Evolutionary conservation across 2,797 vertebrate species (phyloP).

Genomic region (Muraenolepis orangiensis): DNA sequence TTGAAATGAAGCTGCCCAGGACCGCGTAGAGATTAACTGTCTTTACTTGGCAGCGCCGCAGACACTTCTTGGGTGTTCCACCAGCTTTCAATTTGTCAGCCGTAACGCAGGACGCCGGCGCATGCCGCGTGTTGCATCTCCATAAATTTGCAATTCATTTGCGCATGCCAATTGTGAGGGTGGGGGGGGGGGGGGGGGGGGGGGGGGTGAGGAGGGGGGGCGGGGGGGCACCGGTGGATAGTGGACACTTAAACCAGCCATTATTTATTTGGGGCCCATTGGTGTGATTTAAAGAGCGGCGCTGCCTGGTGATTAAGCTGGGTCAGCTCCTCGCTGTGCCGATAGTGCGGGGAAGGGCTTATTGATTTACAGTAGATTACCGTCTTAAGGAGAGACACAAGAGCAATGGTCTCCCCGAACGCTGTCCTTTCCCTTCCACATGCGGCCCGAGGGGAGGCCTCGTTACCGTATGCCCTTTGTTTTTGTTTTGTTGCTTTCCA

Average conservation of each 20-base stretch:
- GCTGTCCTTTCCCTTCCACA: background rate
- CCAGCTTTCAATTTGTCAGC: constrained; percentile 62
- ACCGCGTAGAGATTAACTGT: constrained; percentile 65
- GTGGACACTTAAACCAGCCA: constrained; percentile 62
- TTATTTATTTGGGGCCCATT: constrained; percentile 76
- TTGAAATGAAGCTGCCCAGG: constrained; percentile 52
- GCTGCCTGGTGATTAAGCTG: constrained; percentile 71
- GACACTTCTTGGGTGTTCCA: constrained; percentile 58
- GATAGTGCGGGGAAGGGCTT: constrained; percentile 45
- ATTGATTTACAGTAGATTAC: constrained; percentile 78
- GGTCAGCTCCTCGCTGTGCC: constrained; percentile 61
- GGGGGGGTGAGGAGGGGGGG: too few species aligned
- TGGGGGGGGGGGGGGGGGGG: too few species aligned
- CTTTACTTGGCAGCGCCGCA: constrained; percentile 53
- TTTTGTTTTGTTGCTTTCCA: background rate
- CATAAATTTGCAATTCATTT: constrained; percentile 71
- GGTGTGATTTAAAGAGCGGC: constrained; percentile 67
- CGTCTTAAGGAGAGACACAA: constrained; percentile 44
- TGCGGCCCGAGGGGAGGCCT: too few species aligned
- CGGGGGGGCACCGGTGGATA: constrained; percentile 42
- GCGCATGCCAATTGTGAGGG: constrained; percentile 58
- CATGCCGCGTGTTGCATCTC: constrained; percentile 54
- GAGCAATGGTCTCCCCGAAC: background rate
- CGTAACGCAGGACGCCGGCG: constrained; percentile 43
- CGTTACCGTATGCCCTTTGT: too few species aligned